Evolutionary conservation across 2,888 invertebrate genomes (phyloP).

Genomic region (Buathra laborator): DNA sequence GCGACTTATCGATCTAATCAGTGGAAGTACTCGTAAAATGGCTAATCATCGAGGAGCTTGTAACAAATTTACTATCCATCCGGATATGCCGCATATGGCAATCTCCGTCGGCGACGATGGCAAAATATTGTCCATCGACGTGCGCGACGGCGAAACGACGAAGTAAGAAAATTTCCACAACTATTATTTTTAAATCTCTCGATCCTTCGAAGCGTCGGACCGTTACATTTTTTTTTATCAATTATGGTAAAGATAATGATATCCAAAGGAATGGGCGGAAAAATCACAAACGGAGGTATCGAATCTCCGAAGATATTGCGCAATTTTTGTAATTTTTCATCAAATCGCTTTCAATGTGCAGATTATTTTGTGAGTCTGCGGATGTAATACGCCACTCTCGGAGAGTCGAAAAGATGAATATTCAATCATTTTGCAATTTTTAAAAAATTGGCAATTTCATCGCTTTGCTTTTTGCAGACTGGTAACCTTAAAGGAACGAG

Average conservation of each 20-base stretch:
- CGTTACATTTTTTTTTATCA: too few relatives aligned
- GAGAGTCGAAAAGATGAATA: background rate
- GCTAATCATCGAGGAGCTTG: slow-evolving; percentile 91
- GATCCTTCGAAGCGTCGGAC: background rate
- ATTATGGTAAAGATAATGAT: too few relatives aligned
- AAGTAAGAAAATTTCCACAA: slow-evolving; percentile 84
- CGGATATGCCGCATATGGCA: slow-evolving; percentile 91
- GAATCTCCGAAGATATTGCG: too few relatives aligned
- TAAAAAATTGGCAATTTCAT: too few relatives aligned
- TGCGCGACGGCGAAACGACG: slow-evolving; percentile 90
- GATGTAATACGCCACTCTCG: too few relatives aligned
- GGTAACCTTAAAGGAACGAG: slow-evolving; percentile 87
- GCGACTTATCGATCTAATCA: slow-evolving; percentile 86
- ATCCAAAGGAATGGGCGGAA: too few relatives aligned
- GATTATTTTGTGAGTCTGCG: too few relatives aligned
- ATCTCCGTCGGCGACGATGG: slow-evolving; percentile 97
- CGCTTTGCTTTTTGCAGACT: slow-evolving; percentile 83
- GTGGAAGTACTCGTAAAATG: slow-evolving; percentile 86
- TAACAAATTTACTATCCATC: slow-evolving; percentile 93
- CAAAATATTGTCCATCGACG: slow-evolving; percentile 92
- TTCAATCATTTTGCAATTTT: slow-evolving; percentile 62
- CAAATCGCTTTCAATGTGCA: too few relatives aligned
- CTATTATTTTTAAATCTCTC: background rate
- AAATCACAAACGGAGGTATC: too few relatives aligned
- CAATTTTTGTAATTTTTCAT: too few relatives aligned